Percentiles rank a stretch among this genome's conserved stretches.
phyloP scores from a whole-genome alignment of 2,797 vertebrate genomes.

The Choloepus didactylus region DNA sequence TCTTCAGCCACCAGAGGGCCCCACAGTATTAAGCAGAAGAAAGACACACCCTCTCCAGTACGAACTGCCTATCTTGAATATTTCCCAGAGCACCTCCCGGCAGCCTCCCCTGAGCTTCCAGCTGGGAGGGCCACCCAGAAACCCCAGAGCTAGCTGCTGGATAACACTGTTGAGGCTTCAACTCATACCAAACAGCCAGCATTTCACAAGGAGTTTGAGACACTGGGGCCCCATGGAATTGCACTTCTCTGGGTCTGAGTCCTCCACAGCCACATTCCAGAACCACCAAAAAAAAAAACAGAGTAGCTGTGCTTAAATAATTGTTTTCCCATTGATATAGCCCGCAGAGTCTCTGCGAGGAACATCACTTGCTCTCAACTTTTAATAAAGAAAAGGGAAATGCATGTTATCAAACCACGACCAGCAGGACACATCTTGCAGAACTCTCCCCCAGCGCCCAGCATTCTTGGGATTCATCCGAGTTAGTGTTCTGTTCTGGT shows the following conservation, averaged over 20 bases:
- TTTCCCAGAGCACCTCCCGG: not conserved
- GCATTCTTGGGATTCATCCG: not conserved
- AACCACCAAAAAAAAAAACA: not conserved
- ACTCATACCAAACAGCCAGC: not conserved
- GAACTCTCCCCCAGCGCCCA: not conserved
- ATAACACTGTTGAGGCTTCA: not conserved
- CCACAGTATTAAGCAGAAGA: conserved; percentile 54
- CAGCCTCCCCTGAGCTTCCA: not conserved
- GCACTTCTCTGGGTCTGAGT: not conserved
- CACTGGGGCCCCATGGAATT: not conserved
- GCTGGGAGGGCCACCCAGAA: not conserved
- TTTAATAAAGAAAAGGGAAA: not conserved
- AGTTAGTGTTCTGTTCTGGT: not conserved
- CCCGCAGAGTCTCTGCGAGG: not conserved
- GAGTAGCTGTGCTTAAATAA: not conserved
- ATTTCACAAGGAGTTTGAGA: not conserved
- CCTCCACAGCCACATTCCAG: conserved; percentile 6
- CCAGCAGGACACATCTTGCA: not conserved
- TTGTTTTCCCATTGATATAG: not conserved
- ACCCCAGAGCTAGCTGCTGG: not conserved
- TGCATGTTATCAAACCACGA: fast-evolving
- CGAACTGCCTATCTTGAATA: too few relatives aligned
- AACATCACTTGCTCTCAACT: not conserved
- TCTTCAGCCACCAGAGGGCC: conserved; percentile 66
- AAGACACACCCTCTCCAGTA: not conserved